These are phyloP conservation scores for Cygnus buccinator DNA, from an alignment of 2,113 vertebrate species.

Conservation along the genomic window DNA sequence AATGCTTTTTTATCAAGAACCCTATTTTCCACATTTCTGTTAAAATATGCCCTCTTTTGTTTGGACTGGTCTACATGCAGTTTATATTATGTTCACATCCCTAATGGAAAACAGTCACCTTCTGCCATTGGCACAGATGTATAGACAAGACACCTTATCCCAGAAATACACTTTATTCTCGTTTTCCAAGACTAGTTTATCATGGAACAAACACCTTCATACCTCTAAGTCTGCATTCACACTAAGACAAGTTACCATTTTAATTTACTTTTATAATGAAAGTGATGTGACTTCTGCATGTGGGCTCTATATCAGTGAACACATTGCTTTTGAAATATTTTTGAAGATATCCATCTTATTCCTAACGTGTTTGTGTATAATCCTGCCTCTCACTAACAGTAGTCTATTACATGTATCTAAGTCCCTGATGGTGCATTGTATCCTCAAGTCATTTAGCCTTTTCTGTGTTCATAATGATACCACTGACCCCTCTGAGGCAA, in stretches of 20 bases:
- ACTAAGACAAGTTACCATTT: not conserved
- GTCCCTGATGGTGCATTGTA: not conserved
- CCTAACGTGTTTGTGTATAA: not conserved
- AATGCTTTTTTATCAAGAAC: not conserved
- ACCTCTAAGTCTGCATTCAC: not conserved
- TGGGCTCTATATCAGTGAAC: not conserved
- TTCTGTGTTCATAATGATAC: not conserved
- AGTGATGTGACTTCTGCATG: not conserved
- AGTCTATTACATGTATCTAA: not conserved
- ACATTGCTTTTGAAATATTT: not conserved
- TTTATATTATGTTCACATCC: not conserved
- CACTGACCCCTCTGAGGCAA: conserved; percentile 12
- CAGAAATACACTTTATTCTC: not conserved
- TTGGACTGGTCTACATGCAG: not conserved
- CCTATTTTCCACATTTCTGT: not conserved
- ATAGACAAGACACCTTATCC: not conserved
- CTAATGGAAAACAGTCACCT: not conserved
- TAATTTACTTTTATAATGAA: not conserved
- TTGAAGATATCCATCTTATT: not conserved
- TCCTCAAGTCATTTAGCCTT: conserved; percentile 26
- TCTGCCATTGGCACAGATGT: not conserved
- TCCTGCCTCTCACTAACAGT: not conserved
- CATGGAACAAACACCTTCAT: not conserved
- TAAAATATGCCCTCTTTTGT: not conserved
- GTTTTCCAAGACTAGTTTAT: not conserved